These are phyloP conservation scores for Leptodactylus fuscus DNA, from an alignment of 2,113 vertebrate genomes.

Conservation along the genomic window DNA sequence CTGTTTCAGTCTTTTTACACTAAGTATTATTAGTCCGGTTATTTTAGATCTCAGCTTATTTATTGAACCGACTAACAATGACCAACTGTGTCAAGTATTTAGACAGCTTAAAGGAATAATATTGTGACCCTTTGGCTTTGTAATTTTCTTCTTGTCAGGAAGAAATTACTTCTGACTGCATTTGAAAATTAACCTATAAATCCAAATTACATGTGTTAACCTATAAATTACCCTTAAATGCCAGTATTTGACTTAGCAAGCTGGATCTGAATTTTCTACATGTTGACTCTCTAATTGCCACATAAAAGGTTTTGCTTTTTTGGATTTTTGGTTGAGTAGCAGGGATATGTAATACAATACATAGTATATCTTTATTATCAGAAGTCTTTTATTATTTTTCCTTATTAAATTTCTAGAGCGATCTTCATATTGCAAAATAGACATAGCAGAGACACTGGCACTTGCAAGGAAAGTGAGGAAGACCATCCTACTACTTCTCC, in stretches of 20 bases:
- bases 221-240: slow-evolving; percentile 45
- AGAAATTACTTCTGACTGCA: slow-evolving; percentile 51
- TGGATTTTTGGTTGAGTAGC: too few species aligned
- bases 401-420: background rate
- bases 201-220: slow-evolving; percentile 52
- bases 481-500: too few species aligned
- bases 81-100: slow-evolving; percentile 43
- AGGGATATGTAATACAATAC: background rate
- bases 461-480: too few species aligned
- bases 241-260: background rate
- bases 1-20: background rate
- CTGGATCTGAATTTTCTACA: background rate
- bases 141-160: slow-evolving; percentile 51
- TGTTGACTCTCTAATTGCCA: background rate
- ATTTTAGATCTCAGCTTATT: background rate
- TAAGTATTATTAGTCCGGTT: background rate
- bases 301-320: background rate
- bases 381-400: background rate
- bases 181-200: slow-evolving; percentile 52
- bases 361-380: background rate
- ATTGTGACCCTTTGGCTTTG: slow-evolving; percentile 56
- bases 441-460: too few species aligned
- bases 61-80: slow-evolving; percentile 28
- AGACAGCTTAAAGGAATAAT: slow-evolving; percentile 20
- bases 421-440: background rate